These are phyloP conservation scores for Eupeodes luniger DNA, from an alignment of 2,888 invertebrate genomes.

Conservation along the genomic window DNA sequence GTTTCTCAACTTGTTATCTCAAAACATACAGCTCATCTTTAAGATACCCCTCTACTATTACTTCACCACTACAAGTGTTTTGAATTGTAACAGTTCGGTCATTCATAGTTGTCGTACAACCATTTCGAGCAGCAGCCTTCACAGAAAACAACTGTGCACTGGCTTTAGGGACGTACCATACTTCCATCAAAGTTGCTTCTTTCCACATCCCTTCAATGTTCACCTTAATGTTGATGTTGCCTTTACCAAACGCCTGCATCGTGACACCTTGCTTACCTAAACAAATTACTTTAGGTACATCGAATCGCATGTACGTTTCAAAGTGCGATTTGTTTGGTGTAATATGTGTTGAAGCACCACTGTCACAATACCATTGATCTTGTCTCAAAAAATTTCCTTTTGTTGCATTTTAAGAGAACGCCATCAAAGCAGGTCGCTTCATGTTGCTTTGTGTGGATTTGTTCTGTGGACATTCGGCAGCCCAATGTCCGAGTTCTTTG, in stretches of 20 bases:
- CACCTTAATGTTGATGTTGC: neutral
- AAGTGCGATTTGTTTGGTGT: constrained; percentile 22
- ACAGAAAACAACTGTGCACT: neutral
- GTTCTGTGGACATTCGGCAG: constrained; percentile 14
- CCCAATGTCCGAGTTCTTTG: neutral
- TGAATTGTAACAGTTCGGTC: neutral
- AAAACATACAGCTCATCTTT: constrained; percentile 5
- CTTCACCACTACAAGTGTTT: neutral
- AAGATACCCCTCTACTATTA: neutral
- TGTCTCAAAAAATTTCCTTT: neutral
- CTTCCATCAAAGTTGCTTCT: constrained; percentile 14
- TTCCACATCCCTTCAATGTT: neutral
- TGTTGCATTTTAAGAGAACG: neutral
- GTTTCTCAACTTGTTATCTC: constrained; percentile 4
- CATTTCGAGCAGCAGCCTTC: constrained; percentile 26
- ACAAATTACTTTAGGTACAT: constrained; percentile 32
- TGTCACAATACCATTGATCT: neutral
- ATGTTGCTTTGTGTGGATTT: neutral
- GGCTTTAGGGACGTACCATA: constrained; percentile 30
- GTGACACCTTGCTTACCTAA: constrained; percentile 38
- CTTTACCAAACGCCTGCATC: constrained; percentile 27
- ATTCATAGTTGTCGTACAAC: constrained; percentile 19
- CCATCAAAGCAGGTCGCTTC: neutral
- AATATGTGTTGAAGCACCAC: neutral
- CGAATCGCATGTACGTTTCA: constrained; percentile 16